phyloP scores from a whole-genome alignment of 2,888 invertebrate species.

The Malacosoma neustria region DNA sequence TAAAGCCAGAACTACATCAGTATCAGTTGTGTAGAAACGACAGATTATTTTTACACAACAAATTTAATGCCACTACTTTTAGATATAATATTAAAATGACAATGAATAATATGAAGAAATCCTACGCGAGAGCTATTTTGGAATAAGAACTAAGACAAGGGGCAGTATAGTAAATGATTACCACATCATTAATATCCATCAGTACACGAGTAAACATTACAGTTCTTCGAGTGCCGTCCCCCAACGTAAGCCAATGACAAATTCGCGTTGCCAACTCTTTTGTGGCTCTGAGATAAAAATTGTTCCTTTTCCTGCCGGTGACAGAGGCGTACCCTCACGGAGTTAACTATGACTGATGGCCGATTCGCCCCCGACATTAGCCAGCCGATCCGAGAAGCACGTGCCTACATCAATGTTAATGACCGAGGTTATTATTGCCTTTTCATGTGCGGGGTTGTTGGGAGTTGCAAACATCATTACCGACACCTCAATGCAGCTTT shows the following conservation, averaged over 20 bases:
- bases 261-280: slow-evolving; percentile 63
- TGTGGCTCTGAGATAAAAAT: slow-evolving; percentile 62
- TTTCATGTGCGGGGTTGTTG: background rate
- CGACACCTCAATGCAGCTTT: background rate
- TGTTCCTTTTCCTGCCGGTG: slow-evolving; percentile 49
- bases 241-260: slow-evolving; percentile 59
- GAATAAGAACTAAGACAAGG: slow-evolving; percentile 5
- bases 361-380: slow-evolving; percentile 55
- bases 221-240: slow-evolving; percentile 26
- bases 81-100: slow-evolving; percentile 6
- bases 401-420: slow-evolving; percentile 43
- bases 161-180: slow-evolving; percentile 16
- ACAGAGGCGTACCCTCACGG: slow-evolving; percentile 38
- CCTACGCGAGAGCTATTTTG: background rate
- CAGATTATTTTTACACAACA: too few relatives aligned
- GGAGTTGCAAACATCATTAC: background rate
- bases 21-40: too few relatives aligned
- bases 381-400: slow-evolving; percentile 30
- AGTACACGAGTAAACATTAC: slow-evolving; percentile 36
- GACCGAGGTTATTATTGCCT: slow-evolving; percentile 17
- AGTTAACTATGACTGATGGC: slow-evolving; percentile 68
- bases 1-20: too few relatives aligned
- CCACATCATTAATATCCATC: slow-evolving; percentile 51
- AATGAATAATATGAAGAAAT: background rate
- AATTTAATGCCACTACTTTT: too few relatives aligned